Percentiles rank a stretch among this genome's conserved stretches.
Evolutionary conservation across 2,113 vertebrate genomes (phyloP).

Genomic region (Chamaea fasciata): DNA sequence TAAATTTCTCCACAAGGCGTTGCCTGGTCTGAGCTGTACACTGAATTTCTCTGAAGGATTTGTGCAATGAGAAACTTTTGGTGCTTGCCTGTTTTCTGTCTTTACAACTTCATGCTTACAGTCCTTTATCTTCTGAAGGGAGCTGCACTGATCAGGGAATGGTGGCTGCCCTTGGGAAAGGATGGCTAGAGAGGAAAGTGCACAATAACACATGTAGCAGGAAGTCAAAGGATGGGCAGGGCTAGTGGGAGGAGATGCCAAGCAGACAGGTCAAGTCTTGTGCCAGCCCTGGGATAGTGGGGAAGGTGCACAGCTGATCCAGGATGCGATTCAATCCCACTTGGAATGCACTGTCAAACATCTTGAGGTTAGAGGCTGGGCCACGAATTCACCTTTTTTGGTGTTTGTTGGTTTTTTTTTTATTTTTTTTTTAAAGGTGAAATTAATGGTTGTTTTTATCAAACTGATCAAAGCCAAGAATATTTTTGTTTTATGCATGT

Average conservation of each 20-base stretch:
- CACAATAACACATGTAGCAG: neutral
- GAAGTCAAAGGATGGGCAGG: neutral
- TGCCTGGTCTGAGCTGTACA: neutral
- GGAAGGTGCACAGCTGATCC: neutral
- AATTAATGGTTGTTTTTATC: neutral
- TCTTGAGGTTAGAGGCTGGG: neutral
- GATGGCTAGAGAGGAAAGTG: neutral
- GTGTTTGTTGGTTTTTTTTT: neutral
- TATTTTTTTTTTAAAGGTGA: neutral
- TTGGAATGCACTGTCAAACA: neutral
- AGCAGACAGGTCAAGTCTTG: neutral
- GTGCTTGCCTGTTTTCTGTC: neutral
- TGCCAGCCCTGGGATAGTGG: neutral
- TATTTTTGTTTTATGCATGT: neutral
- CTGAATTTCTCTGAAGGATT: neutral
- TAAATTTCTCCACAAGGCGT: neutral
- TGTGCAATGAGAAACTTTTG: neutral
- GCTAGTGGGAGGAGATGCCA: neutral
- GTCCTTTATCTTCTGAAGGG: neutral
- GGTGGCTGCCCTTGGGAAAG: neutral
- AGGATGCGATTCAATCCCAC: neutral
- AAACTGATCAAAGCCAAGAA: neutral
- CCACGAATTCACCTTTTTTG: neutral
- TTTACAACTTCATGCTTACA: neutral
- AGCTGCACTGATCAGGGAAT: neutral